Conservation (phyloP, 2,797 vertebrate species). For the Rhinichthys osculus region DNA sequence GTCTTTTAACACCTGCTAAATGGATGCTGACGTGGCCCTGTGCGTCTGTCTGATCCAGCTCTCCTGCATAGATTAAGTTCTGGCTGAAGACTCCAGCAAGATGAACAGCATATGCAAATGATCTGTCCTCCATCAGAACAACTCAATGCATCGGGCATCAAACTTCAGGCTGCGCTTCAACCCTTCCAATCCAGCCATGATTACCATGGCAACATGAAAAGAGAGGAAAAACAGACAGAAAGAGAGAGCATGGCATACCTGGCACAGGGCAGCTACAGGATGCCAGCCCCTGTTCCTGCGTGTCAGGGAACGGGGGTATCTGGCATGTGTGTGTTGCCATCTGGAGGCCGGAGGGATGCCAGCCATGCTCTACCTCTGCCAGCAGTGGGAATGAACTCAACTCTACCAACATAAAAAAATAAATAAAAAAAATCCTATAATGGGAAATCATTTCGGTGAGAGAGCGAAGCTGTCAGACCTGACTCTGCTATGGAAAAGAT, state of each 20-base stretch:
- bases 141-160: constrained; percentile 5
- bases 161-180: not conserved
- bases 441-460: constrained; percentile 69
- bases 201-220: constrained; percentile 25
- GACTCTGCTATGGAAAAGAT: not conserved
- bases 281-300: constrained; percentile 66
- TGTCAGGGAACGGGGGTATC: constrained; percentile 48
- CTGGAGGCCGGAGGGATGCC: constrained; percentile 74
- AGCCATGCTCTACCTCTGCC: constrained; percentile 68
- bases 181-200: constrained; percentile 2
- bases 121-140: not conserved
- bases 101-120: constrained; percentile 37
- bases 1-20: constrained; percentile 23
- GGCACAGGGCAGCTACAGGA: constrained; percentile 70
- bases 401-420: constrained; percentile 29
- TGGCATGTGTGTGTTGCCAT: constrained; percentile 74
- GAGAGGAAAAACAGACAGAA: constrained; percentile 24
- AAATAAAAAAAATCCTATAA: constrained; percentile 58
- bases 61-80: not conserved
- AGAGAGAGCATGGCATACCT: constrained; percentile 63
- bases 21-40: not conserved
- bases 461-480: constrained; percentile 56
- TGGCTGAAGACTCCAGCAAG: constrained; percentile 12
- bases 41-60: constrained; percentile 11
- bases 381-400: constrained; percentile 65